phyloP scores from a whole-genome alignment of 2,797 vertebrate species.

The Furcifer pardalis region DNA sequence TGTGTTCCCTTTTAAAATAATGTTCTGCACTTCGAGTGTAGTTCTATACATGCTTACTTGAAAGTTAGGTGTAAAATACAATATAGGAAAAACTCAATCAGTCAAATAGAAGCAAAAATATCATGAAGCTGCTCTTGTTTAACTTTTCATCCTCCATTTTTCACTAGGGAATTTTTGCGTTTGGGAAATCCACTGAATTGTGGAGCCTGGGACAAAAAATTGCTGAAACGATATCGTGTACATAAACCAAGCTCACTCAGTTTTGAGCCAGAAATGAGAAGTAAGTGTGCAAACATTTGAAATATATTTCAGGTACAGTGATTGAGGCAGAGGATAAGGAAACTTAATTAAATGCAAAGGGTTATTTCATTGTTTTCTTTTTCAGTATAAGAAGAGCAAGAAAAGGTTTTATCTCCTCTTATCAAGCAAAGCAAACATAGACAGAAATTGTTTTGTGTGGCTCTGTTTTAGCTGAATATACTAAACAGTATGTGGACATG shows the following conservation, averaged over 20 bases:
- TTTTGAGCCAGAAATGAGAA: slow-evolving; percentile 94
- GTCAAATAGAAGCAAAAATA: not conserved
- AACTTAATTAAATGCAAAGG: not conserved
- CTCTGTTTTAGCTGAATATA: not conserved
- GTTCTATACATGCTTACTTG: not conserved
- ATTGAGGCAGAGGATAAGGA: no score
- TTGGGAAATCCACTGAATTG: slow-evolving; percentile 97
- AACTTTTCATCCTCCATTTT: slow-evolving; percentile 16
- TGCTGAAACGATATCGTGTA: slow-evolving; percentile 92
- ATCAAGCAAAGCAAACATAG: not conserved
- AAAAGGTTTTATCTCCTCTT: not conserved
- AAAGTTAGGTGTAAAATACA: not conserved
- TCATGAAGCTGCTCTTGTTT: not conserved
- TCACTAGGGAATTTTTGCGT: slow-evolving; percentile 91
- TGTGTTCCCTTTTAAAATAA: not conserved
- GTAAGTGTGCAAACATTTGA: slow-evolving; percentile 77
- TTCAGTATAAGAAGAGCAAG: not conserved
- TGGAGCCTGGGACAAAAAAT: slow-evolving; percentile 96
- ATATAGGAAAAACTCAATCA: not conserved
- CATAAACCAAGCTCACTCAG: slow-evolving; percentile 97
- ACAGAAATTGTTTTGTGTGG: not conserved
- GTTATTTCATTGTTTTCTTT: not conserved
- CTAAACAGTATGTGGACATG: not conserved
- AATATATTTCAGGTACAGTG: not conserved
- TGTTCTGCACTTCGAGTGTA: not conserved